A percentile compares a stretch with the other conserved stretches of the same genome.
Evolutionary conservation across 2,797 vertebrate species (phyloP).

Genomic region (Pipistrellus pipistrellus): DNA sequence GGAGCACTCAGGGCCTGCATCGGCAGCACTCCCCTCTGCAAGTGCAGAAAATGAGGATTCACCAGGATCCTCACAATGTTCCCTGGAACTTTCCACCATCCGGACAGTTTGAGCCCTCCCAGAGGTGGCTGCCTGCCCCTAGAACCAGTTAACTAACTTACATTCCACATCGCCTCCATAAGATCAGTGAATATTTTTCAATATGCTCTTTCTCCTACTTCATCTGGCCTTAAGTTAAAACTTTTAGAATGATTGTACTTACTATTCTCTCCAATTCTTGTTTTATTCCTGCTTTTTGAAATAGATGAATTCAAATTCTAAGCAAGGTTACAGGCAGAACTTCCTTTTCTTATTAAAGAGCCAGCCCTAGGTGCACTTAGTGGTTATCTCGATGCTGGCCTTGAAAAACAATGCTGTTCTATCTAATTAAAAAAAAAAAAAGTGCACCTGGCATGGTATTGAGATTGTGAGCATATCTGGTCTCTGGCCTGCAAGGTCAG

Average conservation of each 20-base stretch:
- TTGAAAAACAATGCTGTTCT: too few relatives aligned
- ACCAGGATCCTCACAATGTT: too few relatives aligned
- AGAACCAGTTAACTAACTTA: background rate
- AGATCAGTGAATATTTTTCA: background rate
- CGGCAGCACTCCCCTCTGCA: background rate
- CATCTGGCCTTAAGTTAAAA: background rate
- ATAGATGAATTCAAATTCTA: too few relatives aligned
- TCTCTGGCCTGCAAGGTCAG: too few relatives aligned
- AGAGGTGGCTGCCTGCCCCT: too few relatives aligned
- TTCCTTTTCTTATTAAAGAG: too few relatives aligned
- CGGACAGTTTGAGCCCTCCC: background rate
- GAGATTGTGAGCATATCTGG: too few relatives aligned
- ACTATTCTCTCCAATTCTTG: background rate
- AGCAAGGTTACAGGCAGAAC: too few relatives aligned
- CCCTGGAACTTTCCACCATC: background rate
- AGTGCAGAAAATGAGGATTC: background rate
- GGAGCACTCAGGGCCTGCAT: background rate
- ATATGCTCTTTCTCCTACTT: background rate
- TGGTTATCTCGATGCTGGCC: too few relatives aligned
- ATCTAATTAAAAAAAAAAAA: too few relatives aligned
- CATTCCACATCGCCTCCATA: background rate
- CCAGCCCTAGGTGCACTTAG: too few relatives aligned
- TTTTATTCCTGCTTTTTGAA: background rate
- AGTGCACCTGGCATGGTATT: too few relatives aligned
- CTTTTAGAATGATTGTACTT: background rate